Percentiles rank a stretch among this genome's conserved stretches.
Conservation (phyloP, 2,113 vertebrate genomes). For the Numenius arquata region DNA sequence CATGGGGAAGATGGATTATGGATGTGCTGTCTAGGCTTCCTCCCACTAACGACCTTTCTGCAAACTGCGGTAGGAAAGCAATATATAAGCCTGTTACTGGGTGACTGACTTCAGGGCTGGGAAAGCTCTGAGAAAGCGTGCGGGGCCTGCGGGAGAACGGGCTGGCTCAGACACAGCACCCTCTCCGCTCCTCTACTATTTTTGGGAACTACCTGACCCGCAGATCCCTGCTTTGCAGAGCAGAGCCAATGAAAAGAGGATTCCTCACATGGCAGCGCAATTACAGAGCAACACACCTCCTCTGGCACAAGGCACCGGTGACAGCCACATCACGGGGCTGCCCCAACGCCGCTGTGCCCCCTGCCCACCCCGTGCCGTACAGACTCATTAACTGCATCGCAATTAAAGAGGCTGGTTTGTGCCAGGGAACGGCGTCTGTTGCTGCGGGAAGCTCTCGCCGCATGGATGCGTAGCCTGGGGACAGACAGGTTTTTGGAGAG, state of each 20-base stretch:
- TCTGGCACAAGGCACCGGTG: not conserved
- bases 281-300: not conserved
- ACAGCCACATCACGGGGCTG: not conserved
- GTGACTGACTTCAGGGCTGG: not conserved
- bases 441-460: not conserved
- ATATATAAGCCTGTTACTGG: accelerated
- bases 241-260: not conserved
- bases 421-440: not conserved
- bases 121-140: not conserved
- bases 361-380: too few relatives aligned
- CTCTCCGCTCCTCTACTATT: not conserved
- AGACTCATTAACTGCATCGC: not conserved
- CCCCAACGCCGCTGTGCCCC: not conserved
- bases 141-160: not conserved
- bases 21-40: not conserved
- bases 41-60: not conserved
- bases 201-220: not conserved
- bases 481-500: not conserved
- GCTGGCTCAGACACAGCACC: not conserved
- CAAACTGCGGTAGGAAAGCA: not conserved
- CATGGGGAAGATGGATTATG: not conserved
- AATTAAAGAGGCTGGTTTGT: not conserved
- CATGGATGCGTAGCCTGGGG: accelerated
- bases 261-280: not conserved
- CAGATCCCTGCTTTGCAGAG: not conserved